These are phyloP conservation scores for Rosalia funebris DNA, from an alignment of 2,888 invertebrate genomes.

Conservation along the genomic window DNA sequence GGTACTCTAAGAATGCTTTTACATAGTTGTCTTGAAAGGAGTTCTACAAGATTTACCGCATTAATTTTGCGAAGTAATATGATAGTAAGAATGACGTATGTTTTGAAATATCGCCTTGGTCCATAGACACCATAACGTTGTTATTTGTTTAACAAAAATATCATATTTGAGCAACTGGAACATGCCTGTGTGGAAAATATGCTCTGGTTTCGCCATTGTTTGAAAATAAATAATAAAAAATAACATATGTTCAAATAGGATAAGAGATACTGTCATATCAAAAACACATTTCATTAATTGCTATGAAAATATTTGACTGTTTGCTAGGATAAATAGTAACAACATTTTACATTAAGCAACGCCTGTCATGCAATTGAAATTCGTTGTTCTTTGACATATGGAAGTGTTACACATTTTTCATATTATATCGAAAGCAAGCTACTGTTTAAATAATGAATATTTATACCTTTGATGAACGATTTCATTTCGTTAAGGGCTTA, in stretches of 20 bases:
- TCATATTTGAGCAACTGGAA: constrained; percentile 24
- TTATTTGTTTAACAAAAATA: constrained; percentile 13
- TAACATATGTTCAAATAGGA: constrained; percentile 58
- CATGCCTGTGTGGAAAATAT: constrained; percentile 11
- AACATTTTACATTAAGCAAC: constrained; percentile 51
- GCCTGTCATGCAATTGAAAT: constrained; percentile 53
- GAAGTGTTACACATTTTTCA: constrained; percentile 43
- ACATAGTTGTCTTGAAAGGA: too few relatives aligned
- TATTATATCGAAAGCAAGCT: constrained; percentile 46
- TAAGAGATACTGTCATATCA: constrained; percentile 58
- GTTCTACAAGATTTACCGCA: too few relatives aligned
- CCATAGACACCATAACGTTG: background rate
- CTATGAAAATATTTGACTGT: constrained; percentile 57
- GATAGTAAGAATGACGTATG: too few relatives aligned
- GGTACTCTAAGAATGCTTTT: too few relatives aligned
- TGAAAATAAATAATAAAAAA: constrained; percentile 37
- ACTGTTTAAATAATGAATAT: constrained; percentile 53
- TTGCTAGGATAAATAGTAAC: constrained; percentile 55
- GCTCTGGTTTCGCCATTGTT: constrained; percentile 27
- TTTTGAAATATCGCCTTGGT: background rate
- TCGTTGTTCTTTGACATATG: constrained; percentile 54
- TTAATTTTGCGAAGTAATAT: too few relatives aligned
- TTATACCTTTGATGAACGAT: constrained; percentile 48
- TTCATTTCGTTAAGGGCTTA: constrained; percentile 45
- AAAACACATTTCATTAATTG: constrained; percentile 57